Evolutionary conservation across 2,797 vertebrate genomes (phyloP).

Genomic region (Gila robusta): DNA sequence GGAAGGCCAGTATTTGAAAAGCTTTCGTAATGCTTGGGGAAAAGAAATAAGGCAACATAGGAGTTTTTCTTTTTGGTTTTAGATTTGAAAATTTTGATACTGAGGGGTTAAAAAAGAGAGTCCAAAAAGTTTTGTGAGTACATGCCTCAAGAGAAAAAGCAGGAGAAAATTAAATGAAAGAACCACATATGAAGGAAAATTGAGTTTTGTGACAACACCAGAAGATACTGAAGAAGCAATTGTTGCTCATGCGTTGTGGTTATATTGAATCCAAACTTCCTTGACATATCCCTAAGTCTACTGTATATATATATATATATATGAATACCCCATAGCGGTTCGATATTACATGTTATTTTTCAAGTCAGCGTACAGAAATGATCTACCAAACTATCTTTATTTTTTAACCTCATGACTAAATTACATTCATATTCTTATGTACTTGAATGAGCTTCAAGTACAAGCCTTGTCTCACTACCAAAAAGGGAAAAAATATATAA

Average conservation of each 20-base stretch:
- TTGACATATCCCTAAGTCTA: constrained; percentile 86
- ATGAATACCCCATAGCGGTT: constrained; percentile 82
- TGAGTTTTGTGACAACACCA: constrained; percentile 65
- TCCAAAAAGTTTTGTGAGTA: constrained; percentile 23
- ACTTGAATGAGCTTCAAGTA: constrained; percentile 73
- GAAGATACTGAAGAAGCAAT: constrained; percentile 81
- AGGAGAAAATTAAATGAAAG: constrained; percentile 27
- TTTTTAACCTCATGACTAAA: constrained; percentile 85
- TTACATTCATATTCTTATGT: constrained; percentile 85
- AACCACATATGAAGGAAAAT: constrained; percentile 67
- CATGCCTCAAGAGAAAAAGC: constrained; percentile 53
- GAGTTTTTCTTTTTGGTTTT: constrained; percentile 64
- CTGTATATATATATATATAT: constrained; percentile 75
- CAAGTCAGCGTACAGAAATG: constrained; percentile 76
- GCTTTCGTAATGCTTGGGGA: constrained; percentile 67
- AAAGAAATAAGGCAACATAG: constrained; percentile 60
- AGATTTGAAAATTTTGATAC: constrained; percentile 46
- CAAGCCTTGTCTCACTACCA: constrained; percentile 77
- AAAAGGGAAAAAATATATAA: constrained; percentile 68
- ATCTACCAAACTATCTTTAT: constrained; percentile 81
- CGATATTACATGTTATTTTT: constrained; percentile 82
- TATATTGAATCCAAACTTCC: constrained; percentile 85
- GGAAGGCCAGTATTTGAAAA: constrained; percentile 62
- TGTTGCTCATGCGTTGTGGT: constrained; percentile 85
- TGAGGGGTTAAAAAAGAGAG: constrained; percentile 40